phyloP scores from a whole-genome alignment of 2,888 invertebrate species.

The Altica lythri region DNA sequence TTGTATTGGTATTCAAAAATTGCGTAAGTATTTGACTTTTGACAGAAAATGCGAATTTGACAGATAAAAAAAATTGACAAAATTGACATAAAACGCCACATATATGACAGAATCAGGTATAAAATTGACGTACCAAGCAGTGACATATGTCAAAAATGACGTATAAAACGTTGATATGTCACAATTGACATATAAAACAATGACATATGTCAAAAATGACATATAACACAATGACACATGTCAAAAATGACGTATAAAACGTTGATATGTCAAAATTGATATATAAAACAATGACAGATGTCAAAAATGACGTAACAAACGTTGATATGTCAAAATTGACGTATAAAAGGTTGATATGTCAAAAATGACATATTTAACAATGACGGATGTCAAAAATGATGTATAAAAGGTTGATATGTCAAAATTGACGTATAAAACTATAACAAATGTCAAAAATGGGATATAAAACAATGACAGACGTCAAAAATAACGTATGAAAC shows the following conservation, averaged over 20 bases:
- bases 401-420: not conserved
- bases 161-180: too few relatives aligned
- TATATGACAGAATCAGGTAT: not conserved
- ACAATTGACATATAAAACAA: not conserved
- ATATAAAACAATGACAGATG: too few relatives aligned
- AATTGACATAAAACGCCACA: not conserved
- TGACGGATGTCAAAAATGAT: too few relatives aligned
- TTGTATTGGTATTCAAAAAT: conserved; percentile 95
- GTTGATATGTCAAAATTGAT: not conserved
- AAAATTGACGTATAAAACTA: not conserved
- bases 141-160: not conserved
- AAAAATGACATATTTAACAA: not conserved
- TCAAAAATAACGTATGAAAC: too few relatives aligned
- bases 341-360: not conserved
- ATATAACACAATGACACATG: not conserved
- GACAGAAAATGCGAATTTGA: not conserved
- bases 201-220: not conserved
- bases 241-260: not conserved
- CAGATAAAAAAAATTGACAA: not conserved
- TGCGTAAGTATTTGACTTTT: conserved; percentile 64
- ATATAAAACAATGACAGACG: not conserved
- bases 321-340: too few relatives aligned
- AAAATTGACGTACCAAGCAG: not conserved
- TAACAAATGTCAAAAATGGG: not conserved
- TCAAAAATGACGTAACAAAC: too few relatives aligned